Evolutionary conservation across 2,797 vertebrate genomes (phyloP).

Genomic region (Chromis chromis): DNA sequence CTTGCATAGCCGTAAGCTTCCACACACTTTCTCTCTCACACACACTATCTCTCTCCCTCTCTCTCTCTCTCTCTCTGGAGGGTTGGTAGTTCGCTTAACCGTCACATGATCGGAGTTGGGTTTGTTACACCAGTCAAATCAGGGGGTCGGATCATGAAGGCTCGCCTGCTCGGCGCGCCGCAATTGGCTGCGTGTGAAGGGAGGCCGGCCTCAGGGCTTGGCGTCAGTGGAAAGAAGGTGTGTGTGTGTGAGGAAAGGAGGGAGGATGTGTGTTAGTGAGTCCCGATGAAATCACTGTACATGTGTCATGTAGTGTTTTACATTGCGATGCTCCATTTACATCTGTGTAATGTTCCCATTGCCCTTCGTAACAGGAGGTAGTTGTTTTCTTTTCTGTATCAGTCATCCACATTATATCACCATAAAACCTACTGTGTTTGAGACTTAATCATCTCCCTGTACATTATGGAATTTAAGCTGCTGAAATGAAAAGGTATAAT

Average conservation of each 20-base stretch:
- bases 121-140: constrained; percentile 61
- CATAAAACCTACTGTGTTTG: background rate
- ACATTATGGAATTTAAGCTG: background rate
- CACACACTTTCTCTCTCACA: constrained; percentile 22
- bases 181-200: constrained; percentile 83
- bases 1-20: constrained; percentile 57
- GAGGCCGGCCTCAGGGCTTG: constrained; percentile 62
- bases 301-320: background rate
- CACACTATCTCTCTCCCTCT: constrained; percentile 1
- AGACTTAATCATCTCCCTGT: no score
- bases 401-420: background rate
- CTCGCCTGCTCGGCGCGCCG: constrained; percentile 86
- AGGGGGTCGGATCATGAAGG: constrained; percentile 88
- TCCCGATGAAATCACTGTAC: constrained; percentile 20
- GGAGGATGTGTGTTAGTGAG: background rate
- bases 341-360: background rate
- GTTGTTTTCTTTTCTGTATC: background rate
- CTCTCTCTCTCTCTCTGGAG: constrained; percentile 29
- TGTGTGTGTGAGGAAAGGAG: background rate
- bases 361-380: background rate
- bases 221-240: constrained; percentile 44
- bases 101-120: constrained; percentile 81
- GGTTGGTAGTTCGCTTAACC: constrained; percentile 69
- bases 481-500: background rate
- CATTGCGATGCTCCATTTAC: background rate